A percentile compares a stretch with the other conserved stretches of the same genome.
Conservation (phyloP, 2,113 vertebrate species). For the Rutilus rutilus region DNA sequence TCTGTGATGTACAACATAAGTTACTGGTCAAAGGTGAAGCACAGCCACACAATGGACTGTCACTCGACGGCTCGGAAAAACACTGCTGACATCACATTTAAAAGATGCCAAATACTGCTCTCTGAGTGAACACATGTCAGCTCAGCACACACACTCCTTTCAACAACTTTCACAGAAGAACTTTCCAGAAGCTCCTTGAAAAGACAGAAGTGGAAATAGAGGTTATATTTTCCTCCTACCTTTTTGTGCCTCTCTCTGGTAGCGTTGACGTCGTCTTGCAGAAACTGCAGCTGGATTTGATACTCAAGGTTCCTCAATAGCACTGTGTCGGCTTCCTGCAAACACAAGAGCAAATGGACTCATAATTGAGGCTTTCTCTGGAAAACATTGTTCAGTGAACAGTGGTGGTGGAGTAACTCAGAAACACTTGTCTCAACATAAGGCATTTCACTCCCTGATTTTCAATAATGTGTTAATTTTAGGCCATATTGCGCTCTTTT, state of each 20-base stretch:
- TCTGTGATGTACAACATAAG: background rate
- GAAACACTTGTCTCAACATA: no score
- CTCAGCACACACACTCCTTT: background rate
- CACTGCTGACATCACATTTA: slow-evolving; percentile 5
- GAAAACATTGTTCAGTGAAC: background rate
- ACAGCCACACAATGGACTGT: background rate
- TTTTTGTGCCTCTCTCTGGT: slow-evolving; percentile 92
- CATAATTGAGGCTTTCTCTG: background rate
- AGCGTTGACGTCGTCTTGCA: slow-evolving; percentile 90
- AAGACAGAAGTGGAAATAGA: background rate
- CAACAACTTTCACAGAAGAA: background rate
- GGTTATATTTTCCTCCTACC: slow-evolving; percentile 67
- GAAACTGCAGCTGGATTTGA: slow-evolving; percentile 91
- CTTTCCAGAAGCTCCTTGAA: background rate
- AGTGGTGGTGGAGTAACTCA: no score
- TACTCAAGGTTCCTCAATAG: slow-evolving; percentile 87
- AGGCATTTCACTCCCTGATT: no score
- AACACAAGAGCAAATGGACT: slow-evolving; percentile 14
- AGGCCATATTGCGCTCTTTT: no score
- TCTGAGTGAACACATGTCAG: background rate
- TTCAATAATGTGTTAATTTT: no score
- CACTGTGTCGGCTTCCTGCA: slow-evolving; percentile 87
- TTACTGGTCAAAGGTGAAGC: background rate
- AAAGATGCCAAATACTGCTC: background rate
- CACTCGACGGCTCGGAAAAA: background rate